Evolutionary conservation across 2,113 vertebrate species (phyloP).

Genomic region (Polypterus senegalus): DNA sequence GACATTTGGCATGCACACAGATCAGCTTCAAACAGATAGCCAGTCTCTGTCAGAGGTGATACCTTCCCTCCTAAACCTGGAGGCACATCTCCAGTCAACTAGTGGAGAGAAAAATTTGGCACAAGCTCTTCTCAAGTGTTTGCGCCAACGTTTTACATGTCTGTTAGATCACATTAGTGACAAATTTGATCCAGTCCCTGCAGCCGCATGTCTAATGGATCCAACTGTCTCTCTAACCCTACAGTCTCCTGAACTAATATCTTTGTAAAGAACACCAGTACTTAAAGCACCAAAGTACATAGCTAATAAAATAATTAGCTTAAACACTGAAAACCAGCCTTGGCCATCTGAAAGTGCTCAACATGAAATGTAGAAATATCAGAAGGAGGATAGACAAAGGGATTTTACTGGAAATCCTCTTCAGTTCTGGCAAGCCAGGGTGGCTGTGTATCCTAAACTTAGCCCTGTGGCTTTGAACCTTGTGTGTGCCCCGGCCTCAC

Average conservation of each 20-base stretch:
- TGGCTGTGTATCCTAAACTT: slow-evolving; percentile 11
- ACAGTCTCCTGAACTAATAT: slow-evolving; percentile 11
- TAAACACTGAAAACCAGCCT: slow-evolving; percentile 5
- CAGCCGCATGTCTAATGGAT: slow-evolving; percentile 19
- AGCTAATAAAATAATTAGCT: neutral
- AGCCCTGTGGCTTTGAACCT: too few species aligned
- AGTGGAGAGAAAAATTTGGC: slow-evolving; percentile 8
- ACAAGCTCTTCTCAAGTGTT: slow-evolving; percentile 13
- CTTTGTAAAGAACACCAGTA: slow-evolving; percentile 13
- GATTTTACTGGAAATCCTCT: slow-evolving; percentile 12
- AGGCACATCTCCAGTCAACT: slow-evolving; percentile 14
- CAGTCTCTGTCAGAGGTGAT: slow-evolving; percentile 17
- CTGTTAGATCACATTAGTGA: slow-evolving; percentile 8
- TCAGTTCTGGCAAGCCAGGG: slow-evolving; percentile 18
- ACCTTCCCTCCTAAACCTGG: slow-evolving; percentile 13
- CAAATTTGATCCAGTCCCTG: slow-evolving; percentile 18
- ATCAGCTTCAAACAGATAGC: slow-evolving; percentile 17
- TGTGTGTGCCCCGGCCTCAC: too few species aligned
- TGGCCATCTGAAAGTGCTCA: neutral
- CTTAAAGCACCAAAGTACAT: too few species aligned
- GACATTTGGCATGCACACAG: slow-evolving; percentile 15
- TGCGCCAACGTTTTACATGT: slow-evolving; percentile 9
- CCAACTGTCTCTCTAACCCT: slow-evolving; percentile 17
- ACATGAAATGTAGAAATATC: slow-evolving; percentile 15
- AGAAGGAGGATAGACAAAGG: slow-evolving; percentile 7